phyloP scores from a whole-genome alignment of 2,797 vertebrate genomes.

The Nannoperca obscura region DNA sequence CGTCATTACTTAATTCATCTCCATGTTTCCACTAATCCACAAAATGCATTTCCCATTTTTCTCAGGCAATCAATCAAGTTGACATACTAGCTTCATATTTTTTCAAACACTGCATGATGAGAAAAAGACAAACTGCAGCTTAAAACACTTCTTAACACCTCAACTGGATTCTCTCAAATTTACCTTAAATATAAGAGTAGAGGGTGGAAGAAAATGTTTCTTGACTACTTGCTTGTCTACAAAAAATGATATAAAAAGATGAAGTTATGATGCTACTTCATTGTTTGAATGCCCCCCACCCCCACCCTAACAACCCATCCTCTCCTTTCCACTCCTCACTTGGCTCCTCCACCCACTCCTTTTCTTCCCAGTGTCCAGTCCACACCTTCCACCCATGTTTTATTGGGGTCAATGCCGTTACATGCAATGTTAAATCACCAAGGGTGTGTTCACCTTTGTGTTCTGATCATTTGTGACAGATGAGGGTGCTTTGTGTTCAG shows the following conservation, averaged over 20 bases:
- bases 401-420: conserved; percentile 71
- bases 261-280: conserved; percentile 78
- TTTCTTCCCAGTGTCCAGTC: conserved; percentile 47
- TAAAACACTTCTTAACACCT: conserved; percentile 62
- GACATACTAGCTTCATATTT: conserved; percentile 66
- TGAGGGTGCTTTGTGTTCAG: conserved; percentile 66
- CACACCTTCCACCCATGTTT: conserved; percentile 71
- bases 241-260: conserved; percentile 65
- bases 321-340: conserved; percentile 62
- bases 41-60: conserved; percentile 73
- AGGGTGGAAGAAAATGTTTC: conserved; percentile 92
- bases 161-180: conserved; percentile 54
- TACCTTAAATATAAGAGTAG: conserved; percentile 77
- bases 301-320: conserved; percentile 46
- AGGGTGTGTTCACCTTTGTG: conserved; percentile 73
- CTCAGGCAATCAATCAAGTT: conserved; percentile 77
- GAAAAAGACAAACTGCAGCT: conserved; percentile 70
- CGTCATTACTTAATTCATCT: conserved; percentile 77
- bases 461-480: conserved; percentile 75
- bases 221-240: conserved; percentile 83
- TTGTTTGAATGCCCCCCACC: conserved; percentile 71
- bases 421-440: conserved; percentile 72
- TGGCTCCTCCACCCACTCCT: conserved; percentile 54
- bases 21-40: conserved; percentile 75
- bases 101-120: conserved; percentile 67